Percentiles rank a stretch among this genome's conserved stretches.
Conservation (phyloP, 2,113 vertebrate genomes). For the Noctilio leporinus region DNA sequence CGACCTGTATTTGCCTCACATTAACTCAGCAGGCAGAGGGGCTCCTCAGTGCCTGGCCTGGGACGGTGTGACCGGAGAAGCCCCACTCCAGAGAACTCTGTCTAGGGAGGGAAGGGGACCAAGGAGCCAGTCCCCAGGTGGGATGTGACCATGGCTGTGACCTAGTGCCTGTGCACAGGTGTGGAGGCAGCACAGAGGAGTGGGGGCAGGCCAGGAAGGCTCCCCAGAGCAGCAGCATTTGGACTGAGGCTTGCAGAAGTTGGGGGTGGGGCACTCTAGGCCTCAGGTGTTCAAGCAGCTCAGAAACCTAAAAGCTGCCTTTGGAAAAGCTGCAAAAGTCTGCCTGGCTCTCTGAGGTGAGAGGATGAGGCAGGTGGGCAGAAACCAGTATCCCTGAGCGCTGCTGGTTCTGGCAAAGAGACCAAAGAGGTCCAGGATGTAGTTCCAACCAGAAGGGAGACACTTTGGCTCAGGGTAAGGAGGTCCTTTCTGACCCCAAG, state of each 20-base stretch:
- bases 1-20: fast-evolving
- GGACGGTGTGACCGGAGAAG: fast-evolving
- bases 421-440: neutral
- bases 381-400: neutral
- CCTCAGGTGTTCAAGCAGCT: neutral
- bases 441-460: neutral
- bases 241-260: neutral
- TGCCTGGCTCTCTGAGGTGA: neutral
- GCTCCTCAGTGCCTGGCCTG: neutral
- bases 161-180: neutral
- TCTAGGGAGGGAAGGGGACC: neutral
- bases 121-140: fast-evolving
- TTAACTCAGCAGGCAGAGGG: neutral
- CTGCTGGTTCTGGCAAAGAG: neutral
- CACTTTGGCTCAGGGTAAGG: neutral
- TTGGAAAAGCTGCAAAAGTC: neutral
- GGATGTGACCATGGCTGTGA: neutral
- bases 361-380: neutral
- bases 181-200: neutral
- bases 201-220: no score
- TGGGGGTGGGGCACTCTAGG: neutral
- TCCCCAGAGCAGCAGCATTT: neutral
- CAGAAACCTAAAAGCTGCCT: neutral
- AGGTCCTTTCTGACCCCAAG: neutral
- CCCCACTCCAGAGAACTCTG: neutral